Conservation (phyloP, 64 coral and sea anemone genomes). For the Stichodactyla helianthus region DNA sequence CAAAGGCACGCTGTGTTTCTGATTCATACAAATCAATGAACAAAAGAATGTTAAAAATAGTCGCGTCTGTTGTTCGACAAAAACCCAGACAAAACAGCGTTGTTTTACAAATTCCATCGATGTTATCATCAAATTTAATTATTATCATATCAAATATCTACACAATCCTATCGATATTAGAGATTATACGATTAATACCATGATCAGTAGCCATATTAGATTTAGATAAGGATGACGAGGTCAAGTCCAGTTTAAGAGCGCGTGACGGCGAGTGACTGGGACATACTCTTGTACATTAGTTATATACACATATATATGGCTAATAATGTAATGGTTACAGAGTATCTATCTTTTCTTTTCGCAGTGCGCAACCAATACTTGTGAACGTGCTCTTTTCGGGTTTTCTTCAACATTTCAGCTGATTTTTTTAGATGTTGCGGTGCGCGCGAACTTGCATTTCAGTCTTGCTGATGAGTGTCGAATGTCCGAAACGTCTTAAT, state of each 20-base stretch:
- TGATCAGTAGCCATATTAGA: too few species aligned
- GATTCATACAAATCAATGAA: background rate
- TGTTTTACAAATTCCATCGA: background rate
- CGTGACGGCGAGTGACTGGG: background rate
- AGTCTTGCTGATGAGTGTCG: too few species aligned
- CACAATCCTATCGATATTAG: background rate
- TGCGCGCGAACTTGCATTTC: too few species aligned
- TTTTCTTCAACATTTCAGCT: too few species aligned
- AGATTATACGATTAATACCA: background rate
- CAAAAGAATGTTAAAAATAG: background rate
- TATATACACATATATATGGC: too few species aligned
- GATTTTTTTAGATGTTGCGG: too few species aligned
- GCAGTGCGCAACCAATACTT: too few species aligned
- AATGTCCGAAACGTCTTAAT: too few species aligned
- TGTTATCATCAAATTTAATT: background rate
- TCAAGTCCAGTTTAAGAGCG: background rate
- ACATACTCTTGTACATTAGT: background rate
- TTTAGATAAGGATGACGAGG: background rate
- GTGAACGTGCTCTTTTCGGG: too few species aligned
- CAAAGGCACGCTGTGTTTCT: background rate
- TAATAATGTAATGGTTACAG: too few species aligned
- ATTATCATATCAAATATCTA: background rate
- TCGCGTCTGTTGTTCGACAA: background rate
- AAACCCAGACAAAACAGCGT: background rate
- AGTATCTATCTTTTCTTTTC: too few species aligned